phyloP scores from a whole-genome alignment of 2,797 vertebrate genomes.

The Macrochelys suwanniensis region DNA sequence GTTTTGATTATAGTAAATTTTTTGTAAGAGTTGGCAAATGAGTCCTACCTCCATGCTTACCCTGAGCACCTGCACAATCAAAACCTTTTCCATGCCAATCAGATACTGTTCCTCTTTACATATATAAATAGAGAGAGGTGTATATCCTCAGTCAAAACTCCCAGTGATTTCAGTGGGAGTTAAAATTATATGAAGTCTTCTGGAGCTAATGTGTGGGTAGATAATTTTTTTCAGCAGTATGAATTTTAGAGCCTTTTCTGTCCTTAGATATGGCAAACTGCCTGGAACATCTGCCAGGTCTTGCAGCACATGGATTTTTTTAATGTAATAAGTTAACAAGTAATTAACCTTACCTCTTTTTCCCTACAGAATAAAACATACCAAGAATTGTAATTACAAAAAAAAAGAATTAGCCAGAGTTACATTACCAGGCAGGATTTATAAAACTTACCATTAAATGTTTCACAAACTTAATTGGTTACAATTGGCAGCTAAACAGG shows the following conservation, averaged over 20 bases:
- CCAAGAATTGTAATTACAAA: slow-evolving; percentile 6
- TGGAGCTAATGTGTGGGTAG: neutral
- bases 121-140: neutral
- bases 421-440: neutral
- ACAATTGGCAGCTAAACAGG: slow-evolving; percentile 7
- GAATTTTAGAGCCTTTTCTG: neutral
- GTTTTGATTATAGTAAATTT: neutral
- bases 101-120: neutral
- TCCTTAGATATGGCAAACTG: neutral
- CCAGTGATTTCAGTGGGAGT: neutral
- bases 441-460: neutral
- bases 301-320: neutral
- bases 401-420: slow-evolving; percentile 6
- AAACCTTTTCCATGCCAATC: neutral
- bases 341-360: slow-evolving; percentile 29
- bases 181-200: neutral
- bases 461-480: neutral
- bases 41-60: neutral
- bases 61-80: neutral
- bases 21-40: neutral
- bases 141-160: neutral
- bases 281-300: neutral
- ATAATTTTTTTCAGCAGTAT: neutral
- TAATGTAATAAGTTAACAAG: neutral
- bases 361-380: slow-evolving; percentile 3